phyloP scores from a whole-genome alignment of 2,797 vertebrate species.

The Telmatherina bonti region DNA sequence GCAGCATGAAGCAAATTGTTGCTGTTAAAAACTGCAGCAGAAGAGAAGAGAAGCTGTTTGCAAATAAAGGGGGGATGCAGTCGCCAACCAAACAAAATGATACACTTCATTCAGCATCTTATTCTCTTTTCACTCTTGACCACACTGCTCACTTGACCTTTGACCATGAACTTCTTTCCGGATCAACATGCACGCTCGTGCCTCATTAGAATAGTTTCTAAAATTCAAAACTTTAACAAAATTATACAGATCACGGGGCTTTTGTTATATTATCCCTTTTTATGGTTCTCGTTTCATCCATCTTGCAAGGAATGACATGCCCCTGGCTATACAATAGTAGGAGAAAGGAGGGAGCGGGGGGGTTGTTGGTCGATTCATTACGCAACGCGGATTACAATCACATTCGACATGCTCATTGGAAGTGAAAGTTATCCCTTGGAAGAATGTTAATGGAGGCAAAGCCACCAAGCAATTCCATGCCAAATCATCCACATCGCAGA shows the following conservation, averaged over 20 bases:
- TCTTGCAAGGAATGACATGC: constrained; percentile 38
- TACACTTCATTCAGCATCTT: constrained; percentile 19
- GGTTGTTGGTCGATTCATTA: constrained; percentile 58
- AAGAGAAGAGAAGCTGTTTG: constrained; percentile 33
- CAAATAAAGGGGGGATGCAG: constrained; percentile 31
- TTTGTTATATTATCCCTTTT: constrained; percentile 6
- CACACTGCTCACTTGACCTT: constrained; percentile 9
- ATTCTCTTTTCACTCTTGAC: background rate
- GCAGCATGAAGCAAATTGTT: constrained; percentile 16
- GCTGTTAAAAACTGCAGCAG: constrained; percentile 45
- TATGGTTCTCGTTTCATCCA: constrained; percentile 12
- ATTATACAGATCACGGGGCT: constrained; percentile 10
- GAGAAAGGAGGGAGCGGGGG: constrained; percentile 10
- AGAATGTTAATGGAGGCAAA: constrained; percentile 78
- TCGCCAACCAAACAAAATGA: constrained; percentile 28
- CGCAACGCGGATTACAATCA: constrained; percentile 74
- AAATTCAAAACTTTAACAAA: constrained; percentile 17
- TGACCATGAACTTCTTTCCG: constrained; percentile 10
- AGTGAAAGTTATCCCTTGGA: constrained; percentile 75
- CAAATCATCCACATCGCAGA: constrained; percentile 52
- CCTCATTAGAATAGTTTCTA: background rate
- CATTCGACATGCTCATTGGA: constrained; percentile 56
- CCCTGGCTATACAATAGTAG: constrained; percentile 25
- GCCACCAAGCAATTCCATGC: constrained; percentile 43
- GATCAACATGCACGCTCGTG: background rate